A percentile compares a stretch with the other conserved stretches of the same genome.
Evolutionary conservation across 2,888 invertebrate species (phyloP).

Genomic region (Synanthedon tipuliformis): DNA sequence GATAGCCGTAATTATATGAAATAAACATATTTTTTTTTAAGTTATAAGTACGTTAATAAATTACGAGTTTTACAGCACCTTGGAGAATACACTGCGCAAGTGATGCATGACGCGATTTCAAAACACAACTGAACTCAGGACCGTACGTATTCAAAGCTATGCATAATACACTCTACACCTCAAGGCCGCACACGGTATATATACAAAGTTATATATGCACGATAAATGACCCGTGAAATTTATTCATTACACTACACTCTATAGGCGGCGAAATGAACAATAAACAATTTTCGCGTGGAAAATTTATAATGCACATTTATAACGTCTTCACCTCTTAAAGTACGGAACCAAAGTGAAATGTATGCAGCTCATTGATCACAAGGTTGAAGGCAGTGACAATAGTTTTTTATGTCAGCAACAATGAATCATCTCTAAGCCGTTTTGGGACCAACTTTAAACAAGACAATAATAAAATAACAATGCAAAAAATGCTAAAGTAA

Average conservation of each 20-base stretch:
- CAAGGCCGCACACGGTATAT: conserved; percentile 22
- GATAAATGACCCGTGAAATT: background rate
- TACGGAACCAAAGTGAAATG: conserved; percentile 3
- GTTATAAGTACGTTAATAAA: background rate
- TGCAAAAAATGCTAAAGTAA: too few relatives aligned
- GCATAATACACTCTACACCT: conserved; percentile 1
- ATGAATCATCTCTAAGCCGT: background rate
- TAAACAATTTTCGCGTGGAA: background rate
- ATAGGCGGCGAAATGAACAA: background rate
- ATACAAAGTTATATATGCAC: conserved; percentile 3
- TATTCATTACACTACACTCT: background rate
- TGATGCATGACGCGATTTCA: conserved; percentile 53
- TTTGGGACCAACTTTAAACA: background rate
- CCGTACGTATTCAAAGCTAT: conserved; percentile 5
- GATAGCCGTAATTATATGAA: too few relatives aligned
- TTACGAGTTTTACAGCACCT: conserved; percentile 25
- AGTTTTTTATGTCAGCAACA: conserved; percentile 1
- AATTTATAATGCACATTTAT: background rate
- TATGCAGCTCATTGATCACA: conserved; percentile 6
- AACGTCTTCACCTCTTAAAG: conserved; percentile 4
- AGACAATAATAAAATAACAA: too few relatives aligned
- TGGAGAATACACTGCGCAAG: conserved; percentile 55
- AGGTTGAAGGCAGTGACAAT: conserved; percentile 15
- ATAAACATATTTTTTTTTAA: too few relatives aligned
- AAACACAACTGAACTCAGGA: conserved; percentile 42